Evolutionary conservation across 2,888 invertebrate species (phyloP), one percentile per base, ranked within the genome.

Genomic region (Portevinia maculata): DNA sequence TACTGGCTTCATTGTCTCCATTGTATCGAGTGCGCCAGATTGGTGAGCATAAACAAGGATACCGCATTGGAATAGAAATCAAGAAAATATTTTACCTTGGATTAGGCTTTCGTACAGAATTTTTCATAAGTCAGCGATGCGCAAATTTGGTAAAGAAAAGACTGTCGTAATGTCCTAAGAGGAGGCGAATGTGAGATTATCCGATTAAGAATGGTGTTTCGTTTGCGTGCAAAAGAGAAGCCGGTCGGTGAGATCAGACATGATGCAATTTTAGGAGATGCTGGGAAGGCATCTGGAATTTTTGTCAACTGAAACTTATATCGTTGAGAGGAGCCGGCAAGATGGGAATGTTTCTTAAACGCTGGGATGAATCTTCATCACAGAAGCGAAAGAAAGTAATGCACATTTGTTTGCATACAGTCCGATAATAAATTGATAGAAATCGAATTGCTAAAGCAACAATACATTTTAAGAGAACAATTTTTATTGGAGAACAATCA

Each of bases 21-120:
- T 75, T 74, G 75, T 75, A n/a, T n/a, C n/a, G n/a, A n/a, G 9
- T 57, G 41, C 55, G 60, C 24, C 46, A 67, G 55, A 75, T 75
- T 74, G 57, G 67, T 41, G 37, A 57, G 48, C 53, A 62, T 79
- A 79, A 79, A 79, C 79, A 79, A 75, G 75, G 79, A 75, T 69
- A 57, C 79, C 55, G 48, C 74, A 74, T 32, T 24, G 5, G 24
- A 24, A 24, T 24, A 2, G 53, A 79, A 79, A 75, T 44, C 53
- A 52, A 37, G 53, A 53, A 57, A 73, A 30, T 30, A 32, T 41
- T 32, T 50, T 59, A 34, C 59, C 39, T 34, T 48, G 65, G 64
- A 53, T 53, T 28, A 67, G 48, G 32, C 21, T 32, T 30, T 52
- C 37, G 46, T 30, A 4, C 19, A 24, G 6, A 37, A 46, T 24